Evolutionary conservation across 2,888 invertebrate genomes (phyloP).

Genomic region (Folsomia manolachei): DNA sequence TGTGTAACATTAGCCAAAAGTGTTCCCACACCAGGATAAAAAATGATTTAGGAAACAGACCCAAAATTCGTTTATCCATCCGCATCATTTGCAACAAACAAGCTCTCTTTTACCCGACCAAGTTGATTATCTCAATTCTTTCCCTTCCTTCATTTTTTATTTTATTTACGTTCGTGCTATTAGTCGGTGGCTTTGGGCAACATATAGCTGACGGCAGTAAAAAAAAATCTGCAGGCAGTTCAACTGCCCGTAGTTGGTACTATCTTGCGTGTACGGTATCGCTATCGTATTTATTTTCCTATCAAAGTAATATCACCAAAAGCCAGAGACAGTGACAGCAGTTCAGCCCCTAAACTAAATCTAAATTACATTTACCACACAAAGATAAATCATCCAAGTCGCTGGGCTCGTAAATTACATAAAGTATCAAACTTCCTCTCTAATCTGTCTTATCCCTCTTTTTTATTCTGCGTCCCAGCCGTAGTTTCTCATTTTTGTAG

Average conservation of each 20-base stretch:
- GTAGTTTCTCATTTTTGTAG: too few species aligned
- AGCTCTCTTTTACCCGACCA: too few species aligned
- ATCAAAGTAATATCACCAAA: not conserved
- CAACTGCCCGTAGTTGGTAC: too few species aligned
- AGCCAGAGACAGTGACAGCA: not conserved
- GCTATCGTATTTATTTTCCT: too few species aligned
- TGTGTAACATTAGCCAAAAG: not conserved
- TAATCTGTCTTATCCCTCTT: too few species aligned
- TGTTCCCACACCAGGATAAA: not conserved
- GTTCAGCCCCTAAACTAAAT: not conserved
- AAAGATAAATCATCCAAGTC: too few species aligned
- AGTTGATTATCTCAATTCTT: not conserved
- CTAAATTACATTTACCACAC: too few species aligned
- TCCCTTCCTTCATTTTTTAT: not conserved
- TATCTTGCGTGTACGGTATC: too few species aligned
- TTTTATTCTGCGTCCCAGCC: too few species aligned
- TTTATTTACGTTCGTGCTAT: not conserved
- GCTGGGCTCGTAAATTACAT: not conserved
- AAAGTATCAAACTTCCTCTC: not conserved
- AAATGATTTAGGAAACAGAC: not conserved
- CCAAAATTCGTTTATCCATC: not conserved
- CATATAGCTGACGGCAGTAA: not conserved
- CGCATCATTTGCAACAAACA: not conserved
- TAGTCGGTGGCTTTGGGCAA: not conserved
- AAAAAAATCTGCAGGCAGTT: not conserved